Evolutionary conservation across 1,140 invertebrate genomes (phyloP).

Genomic region (Tetraneura akinire): DNA sequence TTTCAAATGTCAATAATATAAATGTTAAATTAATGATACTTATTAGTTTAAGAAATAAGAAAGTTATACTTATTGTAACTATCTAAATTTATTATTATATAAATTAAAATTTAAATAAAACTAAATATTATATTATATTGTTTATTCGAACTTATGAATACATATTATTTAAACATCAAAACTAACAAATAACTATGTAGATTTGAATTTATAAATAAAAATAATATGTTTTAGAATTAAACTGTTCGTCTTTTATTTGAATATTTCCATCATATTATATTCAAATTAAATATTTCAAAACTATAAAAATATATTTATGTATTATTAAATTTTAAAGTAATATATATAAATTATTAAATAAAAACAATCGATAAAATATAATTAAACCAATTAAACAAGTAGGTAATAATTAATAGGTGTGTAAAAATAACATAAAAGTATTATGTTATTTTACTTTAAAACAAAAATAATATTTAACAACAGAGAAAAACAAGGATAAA

Average conservation of each 20-base stretch:
- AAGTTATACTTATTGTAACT: too few species aligned
- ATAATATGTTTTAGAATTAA: not conserved
- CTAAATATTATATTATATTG: too few species aligned
- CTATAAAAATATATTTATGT: conserved; percentile 11
- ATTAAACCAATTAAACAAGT: not conserved
- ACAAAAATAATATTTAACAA: too few species aligned
- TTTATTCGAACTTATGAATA: too few species aligned
- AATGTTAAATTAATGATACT: not conserved
- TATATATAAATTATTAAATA: not conserved
- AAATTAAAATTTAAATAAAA: too few species aligned
- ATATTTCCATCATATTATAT: not conserved
- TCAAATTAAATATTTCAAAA: not conserved
- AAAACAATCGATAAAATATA: not conserved
- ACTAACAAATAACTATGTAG: not conserved
- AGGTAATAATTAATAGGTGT: not conserved
- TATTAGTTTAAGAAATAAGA: too few species aligned
- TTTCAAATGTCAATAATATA: not conserved
- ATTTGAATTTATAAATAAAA: not conserved
- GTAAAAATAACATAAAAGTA: not conserved
- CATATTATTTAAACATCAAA: too few species aligned
- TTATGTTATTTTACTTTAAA: not conserved
- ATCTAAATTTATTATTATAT: too few species aligned
- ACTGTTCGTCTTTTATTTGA: not conserved
- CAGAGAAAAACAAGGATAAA: not conserved
- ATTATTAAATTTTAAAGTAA: not conserved